Evolutionary conservation across 2,797 vertebrate genomes (phyloP).

Genomic region (Phataginus tetradactyla): DNA sequence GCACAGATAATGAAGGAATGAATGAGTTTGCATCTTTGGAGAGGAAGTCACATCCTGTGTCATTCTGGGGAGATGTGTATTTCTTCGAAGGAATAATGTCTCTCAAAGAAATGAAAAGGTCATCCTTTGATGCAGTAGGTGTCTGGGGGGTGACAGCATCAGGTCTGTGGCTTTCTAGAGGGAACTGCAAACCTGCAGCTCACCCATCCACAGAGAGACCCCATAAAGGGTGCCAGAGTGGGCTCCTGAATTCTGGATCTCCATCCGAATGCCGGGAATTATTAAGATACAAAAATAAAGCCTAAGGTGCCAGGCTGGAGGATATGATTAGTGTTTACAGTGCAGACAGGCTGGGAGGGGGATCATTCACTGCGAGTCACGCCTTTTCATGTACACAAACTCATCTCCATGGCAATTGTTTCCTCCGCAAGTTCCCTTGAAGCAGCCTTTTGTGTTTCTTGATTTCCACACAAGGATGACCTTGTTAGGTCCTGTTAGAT

Average conservation of each 20-base stretch:
- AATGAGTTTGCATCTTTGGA: neutral
- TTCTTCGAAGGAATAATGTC: neutral
- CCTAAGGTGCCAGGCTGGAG: neutral
- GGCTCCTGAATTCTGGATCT: neutral
- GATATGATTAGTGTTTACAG: neutral
- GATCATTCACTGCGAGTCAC: accelerated
- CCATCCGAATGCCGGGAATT: neutral
- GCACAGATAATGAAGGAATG: neutral
- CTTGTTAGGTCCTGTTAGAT: slow-evolving; percentile 47
- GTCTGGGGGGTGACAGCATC: too few relatives aligned
- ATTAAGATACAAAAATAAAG: neutral
- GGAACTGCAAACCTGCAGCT: neutral
- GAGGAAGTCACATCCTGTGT: neutral
- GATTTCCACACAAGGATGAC: slow-evolving; percentile 17
- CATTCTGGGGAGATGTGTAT: neutral
- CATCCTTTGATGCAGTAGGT: too few relatives aligned
- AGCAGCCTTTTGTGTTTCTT: neutral
- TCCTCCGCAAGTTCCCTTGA: neutral
- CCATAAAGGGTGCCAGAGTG: accelerated
- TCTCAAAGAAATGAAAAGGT: neutral
- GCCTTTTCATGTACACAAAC: neutral
- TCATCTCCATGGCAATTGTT: neutral
- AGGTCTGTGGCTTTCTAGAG: neutral
- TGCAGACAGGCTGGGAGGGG: neutral
- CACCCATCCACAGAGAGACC: neutral